phyloP scores from a whole-genome alignment of 2,797 vertebrate species.

The Rousettus madagascariensis region DNA sequence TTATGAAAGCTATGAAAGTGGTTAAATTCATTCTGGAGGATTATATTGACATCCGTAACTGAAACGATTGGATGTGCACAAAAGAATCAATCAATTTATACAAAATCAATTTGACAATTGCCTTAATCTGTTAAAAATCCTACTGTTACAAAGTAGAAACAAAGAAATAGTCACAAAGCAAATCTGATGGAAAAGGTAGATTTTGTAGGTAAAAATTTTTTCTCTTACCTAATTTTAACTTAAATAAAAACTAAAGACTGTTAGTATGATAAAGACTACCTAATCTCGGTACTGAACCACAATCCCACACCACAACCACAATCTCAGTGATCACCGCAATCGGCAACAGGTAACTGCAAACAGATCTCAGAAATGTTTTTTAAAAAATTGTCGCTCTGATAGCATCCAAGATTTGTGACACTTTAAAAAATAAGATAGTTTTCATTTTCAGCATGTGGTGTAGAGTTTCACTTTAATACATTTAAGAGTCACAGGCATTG shows the following conservation, averaged over 20 bases:
- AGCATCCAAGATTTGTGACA: neutral
- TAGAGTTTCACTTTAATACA: slow-evolving; percentile 12
- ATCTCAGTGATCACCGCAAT: neutral
- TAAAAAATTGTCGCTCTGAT: neutral
- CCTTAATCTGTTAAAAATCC: neutral
- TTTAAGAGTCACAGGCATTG: neutral
- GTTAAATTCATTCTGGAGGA: slow-evolving; percentile 28
- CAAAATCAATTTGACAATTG: neutral
- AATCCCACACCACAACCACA: too few species aligned
- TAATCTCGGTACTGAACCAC: neutral
- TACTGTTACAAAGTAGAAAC: neutral
- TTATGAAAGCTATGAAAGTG: neutral
- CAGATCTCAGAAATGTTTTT: neutral
- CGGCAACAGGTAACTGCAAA: neutral
- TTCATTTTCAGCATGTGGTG: neutral
- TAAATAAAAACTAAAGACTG: neutral
- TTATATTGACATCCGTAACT: neutral
- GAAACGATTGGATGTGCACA: neutral
- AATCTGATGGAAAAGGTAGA: neutral
- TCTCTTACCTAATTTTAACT: slow-evolving; percentile 12
- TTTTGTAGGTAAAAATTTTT: neutral
- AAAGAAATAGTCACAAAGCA: slow-evolving; percentile 3
- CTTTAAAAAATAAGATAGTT: neutral
- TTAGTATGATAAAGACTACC: neutral
- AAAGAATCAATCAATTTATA: neutral